These are phyloP conservation scores for Diplolepis rosae DNA, from an alignment of 2,888 invertebrate genomes.

Conservation along the genomic window DNA sequence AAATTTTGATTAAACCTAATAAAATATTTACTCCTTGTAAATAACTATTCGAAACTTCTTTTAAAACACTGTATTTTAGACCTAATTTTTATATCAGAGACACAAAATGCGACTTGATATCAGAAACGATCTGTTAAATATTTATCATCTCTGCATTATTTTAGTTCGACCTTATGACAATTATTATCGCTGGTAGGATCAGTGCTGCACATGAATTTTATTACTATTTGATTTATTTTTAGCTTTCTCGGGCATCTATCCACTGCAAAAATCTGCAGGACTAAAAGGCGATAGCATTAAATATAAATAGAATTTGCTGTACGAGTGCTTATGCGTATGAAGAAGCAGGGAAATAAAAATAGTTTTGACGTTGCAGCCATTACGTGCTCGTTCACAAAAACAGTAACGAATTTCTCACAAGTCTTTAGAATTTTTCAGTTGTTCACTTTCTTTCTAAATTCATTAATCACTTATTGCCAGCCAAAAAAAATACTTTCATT, in stretches of 20 bases:
- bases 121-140: constrained; percentile 2
- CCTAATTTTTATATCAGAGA: neutral
- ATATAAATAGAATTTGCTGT: constrained; percentile 25
- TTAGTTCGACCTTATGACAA: neutral
- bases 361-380: constrained; percentile 15
- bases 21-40: no score
- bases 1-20: no score
- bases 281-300: constrained; percentile 21
- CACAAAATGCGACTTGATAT: neutral
- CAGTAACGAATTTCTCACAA: constrained; percentile 12
- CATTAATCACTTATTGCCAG: neutral
- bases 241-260: neutral
- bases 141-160: constrained; percentile 6
- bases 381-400: constrained; percentile 12
- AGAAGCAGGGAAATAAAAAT: constrained; percentile 27
- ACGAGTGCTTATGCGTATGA: constrained; percentile 4
- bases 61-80: neutral
- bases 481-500: neutral
- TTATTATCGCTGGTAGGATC: neutral
- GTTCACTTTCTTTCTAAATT: constrained; percentile 8
- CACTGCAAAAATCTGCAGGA: constrained; percentile 4
- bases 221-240: neutral
- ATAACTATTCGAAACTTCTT: no score
- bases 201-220: neutral
- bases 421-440: constrained; percentile 21